These are phyloP conservation scores for Drosophila barbarae DNA, from an alignment of 2,888 invertebrate genomes.

Conservation along the genomic window DNA sequence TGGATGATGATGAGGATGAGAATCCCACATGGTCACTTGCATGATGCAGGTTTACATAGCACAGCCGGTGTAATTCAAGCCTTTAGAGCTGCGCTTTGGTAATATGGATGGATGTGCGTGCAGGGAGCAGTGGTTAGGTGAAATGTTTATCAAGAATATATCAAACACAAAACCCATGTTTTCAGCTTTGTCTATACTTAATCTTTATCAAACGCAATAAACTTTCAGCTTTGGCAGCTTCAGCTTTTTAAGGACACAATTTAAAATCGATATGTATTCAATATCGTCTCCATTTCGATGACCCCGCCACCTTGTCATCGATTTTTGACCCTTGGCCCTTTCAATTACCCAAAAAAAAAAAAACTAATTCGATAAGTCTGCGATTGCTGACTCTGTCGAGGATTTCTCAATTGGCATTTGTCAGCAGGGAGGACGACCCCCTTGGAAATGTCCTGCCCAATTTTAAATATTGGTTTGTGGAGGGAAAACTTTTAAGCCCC, in stretches of 20 bases:
- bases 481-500: conserved; percentile 47
- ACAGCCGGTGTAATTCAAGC: conserved; percentile 26
- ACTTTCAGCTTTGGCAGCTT: not conserved
- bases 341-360: conserved; percentile 19
- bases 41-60: conserved; percentile 21
- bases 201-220: not conserved
- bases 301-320: conserved; percentile 1
- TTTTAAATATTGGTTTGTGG: conserved; percentile 51
- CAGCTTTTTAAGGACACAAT: not conserved
- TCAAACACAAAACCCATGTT: too few relatives aligned
- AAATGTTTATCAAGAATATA: conserved; percentile 3
- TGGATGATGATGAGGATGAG: not conserved
- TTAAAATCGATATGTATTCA: conserved; percentile 7
- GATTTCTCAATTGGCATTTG: conserved; percentile 64
- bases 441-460: conserved; percentile 33
- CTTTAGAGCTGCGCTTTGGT: conserved; percentile 24
- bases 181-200: too few relatives aligned
- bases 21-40: conserved; percentile 19
- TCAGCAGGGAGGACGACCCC: conserved; percentile 23
- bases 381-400: conserved; percentile 32
- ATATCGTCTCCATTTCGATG: not conserved
- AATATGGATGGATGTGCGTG: conserved; percentile 26
- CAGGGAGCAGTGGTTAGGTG: not conserved
- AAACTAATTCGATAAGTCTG: conserved; percentile 32
- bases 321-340: conserved; percentile 10